Base-by-base conservation (phyloP, 37 sponge, comb jelly and placozoan genomes). In the Oopsacas minuta region DNA sequence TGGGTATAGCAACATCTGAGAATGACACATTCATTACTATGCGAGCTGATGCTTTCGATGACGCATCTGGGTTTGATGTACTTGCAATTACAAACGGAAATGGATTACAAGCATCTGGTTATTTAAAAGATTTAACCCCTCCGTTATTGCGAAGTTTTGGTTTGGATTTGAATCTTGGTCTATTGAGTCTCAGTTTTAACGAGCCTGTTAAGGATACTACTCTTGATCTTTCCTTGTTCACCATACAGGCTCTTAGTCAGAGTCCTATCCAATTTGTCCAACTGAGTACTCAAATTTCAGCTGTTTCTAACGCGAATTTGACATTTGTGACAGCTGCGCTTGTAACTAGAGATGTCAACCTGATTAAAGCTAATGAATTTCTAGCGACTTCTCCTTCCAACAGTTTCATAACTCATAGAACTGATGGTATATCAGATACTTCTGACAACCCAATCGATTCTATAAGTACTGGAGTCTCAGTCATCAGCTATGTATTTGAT, bases 51-150 rank as follows among this genome's bases (percentile, higher is more conserved):
- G 88, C 89, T 0, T 89, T 95, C 86, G 82, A 91, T 52, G 93
- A 95, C 83, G 92, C 88, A 49, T 39, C 82, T 12, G 89, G 87
- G 7, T 37, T 82, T 36, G 91, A 95, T 89, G 91, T 95, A 36
- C 86, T 91, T 36, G 93, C 96, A 35, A 83, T 95, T 23, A 95
- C 96, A 30, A 86, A 92, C 83, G 90, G 93, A 32, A 91, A 91
- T 61, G 86, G 81, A 28, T 30, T 92, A 15, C 84, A 30, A 17
- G 96, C 86, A 35, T 84, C 38, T 25, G 35, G 35, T 23, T 89
- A 88, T 37, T 34, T 87, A 36, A 39, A 61, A 81, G 96, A 95
- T 36, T 82, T 39, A 25, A 83, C 88, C 0, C 87, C 87, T 46
- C 86, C 91, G 8, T 37, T 81, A 15, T 84, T 95, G 38, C 46